Base-by-base conservation (phyloP, 2,888 invertebrate genomes). In the Strigamia transsilvanica region DNA sequence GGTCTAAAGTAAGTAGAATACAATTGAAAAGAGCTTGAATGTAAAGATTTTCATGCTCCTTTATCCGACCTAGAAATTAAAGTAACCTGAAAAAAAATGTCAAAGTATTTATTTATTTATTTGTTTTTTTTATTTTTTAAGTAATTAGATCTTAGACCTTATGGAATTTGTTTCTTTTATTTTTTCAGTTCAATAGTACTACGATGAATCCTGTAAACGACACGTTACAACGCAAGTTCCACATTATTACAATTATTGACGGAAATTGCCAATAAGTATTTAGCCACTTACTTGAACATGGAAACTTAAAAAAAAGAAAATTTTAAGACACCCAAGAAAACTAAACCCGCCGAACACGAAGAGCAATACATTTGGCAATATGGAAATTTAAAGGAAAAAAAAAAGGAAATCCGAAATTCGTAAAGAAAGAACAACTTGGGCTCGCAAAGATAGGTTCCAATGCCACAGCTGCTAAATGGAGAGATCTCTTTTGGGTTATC, bases 391-490 rank as follows among this genome's bases (percentile, higher is more conserved):
- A 73, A 73, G 32, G 6, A 32, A 13, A 73, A 13, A 73, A 15
- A 12, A 73, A 73, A 15, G 32, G 3, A 32, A 73, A 32, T 27
- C 18, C 38, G 18, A 77, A 23, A 77, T 38, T 77, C 23, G 38
- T 27, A 77, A 79, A 18, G 23, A 38, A 79, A 18, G 15, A 21
- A 79, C 9, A 42, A 42, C 73, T 73, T 80, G 81, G 81, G 81
- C 81, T 66, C 66, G 61, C 61, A n/a, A 66, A 61, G 81, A 81
- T 66, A 15, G 81, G 81, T 81, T 81, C 80, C 61, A 81, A 66
- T 81, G 81, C 73, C 81, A 81, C 66, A 38, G 81, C 81, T 66
- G 81, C 81, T 66, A 38, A 81, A 81, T 66, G 81, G 81, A 81
- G 81, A n/a, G 13, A 38, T 32, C 5, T 80, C 80, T 32, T 42